Evolutionary conservation across 2,113 vertebrate species (phyloP), one percentile per base, ranked within the genome.

Genomic region (Budorcas taxicolor): DNA sequence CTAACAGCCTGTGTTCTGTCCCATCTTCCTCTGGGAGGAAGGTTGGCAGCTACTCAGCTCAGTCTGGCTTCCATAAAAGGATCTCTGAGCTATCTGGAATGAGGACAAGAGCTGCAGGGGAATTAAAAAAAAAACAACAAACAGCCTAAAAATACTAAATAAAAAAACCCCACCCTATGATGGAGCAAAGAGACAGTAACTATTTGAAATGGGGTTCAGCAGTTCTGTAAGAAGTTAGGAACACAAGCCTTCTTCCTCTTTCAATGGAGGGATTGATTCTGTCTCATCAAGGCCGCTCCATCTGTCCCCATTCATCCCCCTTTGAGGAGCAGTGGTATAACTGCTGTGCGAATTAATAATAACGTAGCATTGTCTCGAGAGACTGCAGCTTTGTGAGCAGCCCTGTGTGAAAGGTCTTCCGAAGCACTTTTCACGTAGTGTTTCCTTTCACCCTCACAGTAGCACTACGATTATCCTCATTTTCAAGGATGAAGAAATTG

Each of bases 281-380:
- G 47, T 11, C n/a, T 84, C 82, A 55, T 47, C 91, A 36, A 74
- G 36, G 52, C 7, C 23, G 74, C 45, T 52, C 13, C 21, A 21
- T 55, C 71, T 45, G 47, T 53, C 36, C 80, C 36, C 43, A 50
- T 14, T 31, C 17, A 8, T 2, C 9, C 15, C 58, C 8, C 50
- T 67, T 31, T 84, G 80, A 90, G 64, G 23, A 87, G 15, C 47
- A 57, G 47, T 0, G 7, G 12, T 25, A 47, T n/a, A 62, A 25
- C 57, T 16, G 23, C 31, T 25, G 5, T 21, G 47, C 3, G 47
- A 81, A 76, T 60, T 4, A 31, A 21, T 10, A 11, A 36, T 0
- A 23, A 62, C 0, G 11, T 14, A 23, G 47, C 0, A 0, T 52
- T 57, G 3, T 15, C 40, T 23, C n/a, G 5, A 33, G n/a, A 81